Evolutionary conservation across 2,113 vertebrate species (phyloP), one percentile per base, ranked within the genome.

Genomic region (Crypturellus undulatus): DNA sequence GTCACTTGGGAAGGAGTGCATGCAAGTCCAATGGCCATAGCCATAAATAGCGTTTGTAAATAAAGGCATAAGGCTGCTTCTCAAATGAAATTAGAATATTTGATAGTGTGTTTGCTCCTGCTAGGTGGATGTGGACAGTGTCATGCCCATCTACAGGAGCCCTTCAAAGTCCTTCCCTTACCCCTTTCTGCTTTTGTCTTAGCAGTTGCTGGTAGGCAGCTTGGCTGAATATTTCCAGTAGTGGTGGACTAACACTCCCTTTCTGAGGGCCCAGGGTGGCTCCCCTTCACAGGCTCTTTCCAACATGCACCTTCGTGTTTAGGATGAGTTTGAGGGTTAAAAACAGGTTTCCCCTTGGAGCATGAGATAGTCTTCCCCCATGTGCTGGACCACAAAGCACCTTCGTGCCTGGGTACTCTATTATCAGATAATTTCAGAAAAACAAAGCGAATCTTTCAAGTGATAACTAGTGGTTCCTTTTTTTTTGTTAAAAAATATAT

Each of bases 131-230:
- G 40, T 58, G 2, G 3, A 70, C 45, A 7, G 7, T 5, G 12
- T 69, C 3, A 1, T 5, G 1, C 40, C 60, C 26, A 70, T 67
- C 63, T 89, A 14, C 1, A 2, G 42, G 20, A 0, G 1, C 26
- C 54, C n/a, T 77, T 49, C 36, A 80, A 80, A 24, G 15, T n/a
- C 38, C 36, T 34, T 5, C 62, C 65, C 68, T 87, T 69, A 32
- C 60, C 43, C 40, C n/a, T 4, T 38, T 11, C 32, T 84, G 3
- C 40, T 60, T 60, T 52, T 67, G 14, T 34, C 86, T 7, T 40
- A 24, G 26, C 26, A 56, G 24, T 20, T 45, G 9, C 12, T 56
- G 12, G 25, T 52, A 67, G 26, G 36, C 18, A 49, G 2, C 36
- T 52, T 42, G 36, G 25, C n/a, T n/a, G 49, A 26, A 21, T 30